A percentile compares a stretch with the other conserved stretches of the same genome.
Conservation (phyloP, 2,113 vertebrate genomes). For the Halichoerus grypus region DNA sequence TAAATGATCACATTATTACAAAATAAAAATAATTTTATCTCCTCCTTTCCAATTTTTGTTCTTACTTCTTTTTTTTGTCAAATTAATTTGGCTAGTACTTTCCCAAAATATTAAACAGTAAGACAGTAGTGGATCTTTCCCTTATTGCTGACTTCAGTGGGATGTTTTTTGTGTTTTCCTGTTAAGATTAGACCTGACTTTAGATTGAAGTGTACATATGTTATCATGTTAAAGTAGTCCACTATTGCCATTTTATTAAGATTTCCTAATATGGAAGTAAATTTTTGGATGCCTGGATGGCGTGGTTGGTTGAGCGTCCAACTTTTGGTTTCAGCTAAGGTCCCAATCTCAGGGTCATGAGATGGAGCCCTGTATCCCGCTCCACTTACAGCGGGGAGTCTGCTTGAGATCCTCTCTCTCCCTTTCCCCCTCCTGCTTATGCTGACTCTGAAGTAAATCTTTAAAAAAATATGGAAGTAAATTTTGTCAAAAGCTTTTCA, state of each 20-base stretch:
- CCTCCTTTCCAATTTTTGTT: conserved; percentile 8
- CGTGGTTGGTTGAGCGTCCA: neutral
- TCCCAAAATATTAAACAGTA: neutral
- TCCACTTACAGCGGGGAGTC: neutral
- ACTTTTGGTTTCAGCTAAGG: neutral
- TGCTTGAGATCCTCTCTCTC: neutral
- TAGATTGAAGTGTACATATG: neutral
- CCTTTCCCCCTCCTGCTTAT: neutral
- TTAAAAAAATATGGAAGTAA: neutral
- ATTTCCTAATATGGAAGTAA: conserved; percentile 22
- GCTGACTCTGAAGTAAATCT: neutral
- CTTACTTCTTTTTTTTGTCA: conserved; percentile 34
- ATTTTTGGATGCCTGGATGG: neutral
- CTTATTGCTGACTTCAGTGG: conserved; percentile 3
- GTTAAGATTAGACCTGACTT: neutral
- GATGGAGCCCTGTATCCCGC: neutral
- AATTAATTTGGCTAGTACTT: conserved; percentile 26
- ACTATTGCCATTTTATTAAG: neutral
- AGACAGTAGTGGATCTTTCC: conserved; percentile 5
- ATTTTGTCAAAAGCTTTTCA: neutral
- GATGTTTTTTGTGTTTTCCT: conserved; percentile 3
- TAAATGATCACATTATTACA: conserved; percentile 30
- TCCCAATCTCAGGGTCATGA: neutral
- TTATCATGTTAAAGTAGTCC: conserved; percentile 8
- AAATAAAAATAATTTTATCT: conserved; percentile 33